Evolutionary conservation across 2,888 invertebrate species (phyloP), one percentile per base, ranked within the genome.

Genomic region (Amphimallon solstitiale): DNA sequence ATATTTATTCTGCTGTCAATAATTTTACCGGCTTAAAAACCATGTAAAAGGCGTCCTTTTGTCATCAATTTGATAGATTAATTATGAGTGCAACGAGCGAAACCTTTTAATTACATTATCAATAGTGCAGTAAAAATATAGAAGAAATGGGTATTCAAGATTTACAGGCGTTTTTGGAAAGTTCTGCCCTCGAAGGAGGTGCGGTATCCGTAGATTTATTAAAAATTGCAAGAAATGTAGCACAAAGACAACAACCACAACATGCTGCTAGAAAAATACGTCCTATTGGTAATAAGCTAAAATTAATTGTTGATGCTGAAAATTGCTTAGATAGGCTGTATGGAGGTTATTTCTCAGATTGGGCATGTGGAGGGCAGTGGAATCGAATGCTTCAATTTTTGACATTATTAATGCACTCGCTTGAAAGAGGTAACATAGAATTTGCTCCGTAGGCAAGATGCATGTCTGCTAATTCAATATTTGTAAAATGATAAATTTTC

Each of bases 311-410:
- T 14, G 96, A 96, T 83, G 95, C 92, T 46, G 95, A 96, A 84
- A 93, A 94, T 78, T 96, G 95, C 79, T 85, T 96, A 71, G 94
- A 95, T 82, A 87, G 95, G 72, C 86, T 96, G 4, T 96, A 96
- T 80, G 95, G 95, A 69, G 95, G 95, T 68, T 95, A 90, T 82
- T 95, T 92, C 83, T 94, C 95, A 81, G 95, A 96, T 85, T 96
- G 95, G 95, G 93, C 93, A 61, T 95, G 95, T 83, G 96, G 96
- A 64, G 96, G 96, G 15, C 95, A 96, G 79, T 96, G 95, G 95
- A 95, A 95, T 77, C 89, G 95, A 68, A 95, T 95, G 89, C 89
- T 93, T 64, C 92, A 93, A 78, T 96, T 94, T 81, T 86, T 95
- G 66, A 89, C 91, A 19, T 89, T 93, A 67, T 85, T 96, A 65